These are phyloP conservation scores for Drosophila eohydei DNA, from an alignment of 2,888 invertebrate genomes.

Conservation along the genomic window DNA sequence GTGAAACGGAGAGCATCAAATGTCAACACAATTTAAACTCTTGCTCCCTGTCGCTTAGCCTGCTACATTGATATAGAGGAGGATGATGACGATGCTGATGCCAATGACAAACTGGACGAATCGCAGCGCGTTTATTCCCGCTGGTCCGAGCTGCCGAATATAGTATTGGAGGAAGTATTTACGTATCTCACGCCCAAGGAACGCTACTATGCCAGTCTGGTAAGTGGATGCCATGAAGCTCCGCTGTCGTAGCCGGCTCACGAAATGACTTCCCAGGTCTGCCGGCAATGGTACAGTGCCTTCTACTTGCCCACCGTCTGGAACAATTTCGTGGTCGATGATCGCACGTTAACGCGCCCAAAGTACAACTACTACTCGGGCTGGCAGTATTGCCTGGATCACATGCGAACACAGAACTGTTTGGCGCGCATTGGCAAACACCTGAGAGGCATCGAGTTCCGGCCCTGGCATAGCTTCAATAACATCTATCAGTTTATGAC, in stretches of 20 bases:
- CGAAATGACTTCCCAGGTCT: conserved; percentile 70
- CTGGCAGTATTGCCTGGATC: conserved; percentile 90
- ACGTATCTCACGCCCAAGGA: conserved; percentile 88
- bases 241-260: not conserved
- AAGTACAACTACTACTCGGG: conserved; percentile 93
- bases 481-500: conserved; percentile 94
- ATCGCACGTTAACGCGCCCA: conserved; percentile 90
- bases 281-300: conserved; percentile 87
- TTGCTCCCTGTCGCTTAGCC: conserved; percentile 78
- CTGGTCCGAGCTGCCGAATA: conserved; percentile 90
- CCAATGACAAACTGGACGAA: conserved; percentile 72
- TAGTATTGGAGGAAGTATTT: conserved; percentile 90
- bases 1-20: conserved; percentile 58
- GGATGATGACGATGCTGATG: conserved; percentile 77
- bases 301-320: conserved; percentile 91
- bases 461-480: conserved; percentile 91
- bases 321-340: conserved; percentile 90
- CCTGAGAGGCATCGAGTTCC: conserved; percentile 89
- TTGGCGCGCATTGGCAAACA: conserved; percentile 89
- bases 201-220: conserved; percentile 90
- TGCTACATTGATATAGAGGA: conserved; percentile 86
- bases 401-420: conserved; percentile 90
- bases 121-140: conserved; percentile 85
- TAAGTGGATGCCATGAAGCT: conserved; percentile 84
- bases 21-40: conserved; percentile 16